phyloP scores from a whole-genome alignment of 1,140 invertebrate genomes.

The Macrobrachium rosenbergii region DNA sequence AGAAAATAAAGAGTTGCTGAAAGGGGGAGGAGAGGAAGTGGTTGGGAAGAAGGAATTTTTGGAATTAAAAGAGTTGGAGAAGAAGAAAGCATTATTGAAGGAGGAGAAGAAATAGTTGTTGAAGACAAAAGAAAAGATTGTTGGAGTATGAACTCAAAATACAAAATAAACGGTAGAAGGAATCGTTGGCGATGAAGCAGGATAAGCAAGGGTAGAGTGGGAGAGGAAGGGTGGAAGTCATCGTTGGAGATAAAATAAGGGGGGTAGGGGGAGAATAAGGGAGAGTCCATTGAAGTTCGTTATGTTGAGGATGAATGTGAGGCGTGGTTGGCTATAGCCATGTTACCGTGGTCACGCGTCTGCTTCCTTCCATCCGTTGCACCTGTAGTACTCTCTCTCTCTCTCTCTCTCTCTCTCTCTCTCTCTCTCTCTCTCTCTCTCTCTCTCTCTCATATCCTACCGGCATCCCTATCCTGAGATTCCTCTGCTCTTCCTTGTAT shows the following conservation, averaged over 20 bases:
- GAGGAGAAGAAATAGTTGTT: no score
- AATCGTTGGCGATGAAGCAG: not conserved
- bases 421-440: not conserved
- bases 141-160: no score
- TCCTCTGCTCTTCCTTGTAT: no score
- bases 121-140: no score
- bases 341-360: not conserved
- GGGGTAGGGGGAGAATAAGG: not conserved
- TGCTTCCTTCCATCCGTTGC: not conserved
- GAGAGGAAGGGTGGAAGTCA: not conserved
- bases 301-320: not conserved
- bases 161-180: no score
- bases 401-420: slow-evolving; percentile 6
- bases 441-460: no score
- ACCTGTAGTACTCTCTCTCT: not conserved
- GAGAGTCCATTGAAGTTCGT: slow-evolving; percentile 16
- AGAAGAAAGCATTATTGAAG: no score
- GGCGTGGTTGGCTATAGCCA: not conserved
- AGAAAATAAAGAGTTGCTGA: no score
- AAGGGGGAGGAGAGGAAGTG: no score
- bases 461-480: no score
- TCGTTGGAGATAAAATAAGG: slow-evolving; percentile 2
- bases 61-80: no score
- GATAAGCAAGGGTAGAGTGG: slow-evolving; percentile 28
- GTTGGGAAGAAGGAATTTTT: no score